Conservation (phyloP, 2,113 vertebrate species). For the Enhydra lutris region DNA sequence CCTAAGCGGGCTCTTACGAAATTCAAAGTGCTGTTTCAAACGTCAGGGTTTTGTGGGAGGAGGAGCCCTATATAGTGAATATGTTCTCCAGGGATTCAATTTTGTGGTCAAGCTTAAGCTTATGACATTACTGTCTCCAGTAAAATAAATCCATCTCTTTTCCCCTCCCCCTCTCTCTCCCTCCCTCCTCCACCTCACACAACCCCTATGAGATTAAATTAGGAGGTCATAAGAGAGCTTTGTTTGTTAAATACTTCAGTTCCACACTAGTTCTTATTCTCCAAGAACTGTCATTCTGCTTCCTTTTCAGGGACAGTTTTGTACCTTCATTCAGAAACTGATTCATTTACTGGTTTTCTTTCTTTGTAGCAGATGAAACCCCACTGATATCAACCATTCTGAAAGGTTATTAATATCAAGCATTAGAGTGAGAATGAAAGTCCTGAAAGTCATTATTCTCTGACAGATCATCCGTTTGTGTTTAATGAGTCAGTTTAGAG, state of each 20-base stretch:
- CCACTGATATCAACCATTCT: not conserved
- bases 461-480: slow-evolving; percentile 1
- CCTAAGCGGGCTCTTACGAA: not conserved
- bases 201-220: not conserved
- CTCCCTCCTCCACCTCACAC: not conserved
- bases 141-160: not conserved
- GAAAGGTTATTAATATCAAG: slow-evolving; percentile 26
- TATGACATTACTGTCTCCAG: not conserved
- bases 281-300: not conserved
- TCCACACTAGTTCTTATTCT: not conserved
- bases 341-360: slow-evolving; percentile 10
- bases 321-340: not conserved
- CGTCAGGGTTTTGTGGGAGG: not conserved
- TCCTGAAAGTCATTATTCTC: slow-evolving; percentile 43
- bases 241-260: slow-evolving; percentile 28
- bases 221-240: slow-evolving; percentile 9
- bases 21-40: not conserved
- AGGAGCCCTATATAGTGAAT: not conserved
- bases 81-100: not conserved
- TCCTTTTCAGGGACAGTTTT: slow-evolving; percentile 18
- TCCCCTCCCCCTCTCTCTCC: not conserved
- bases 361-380: not conserved
- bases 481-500: slow-evolving; percentile 31
- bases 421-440: not conserved
- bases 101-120: not conserved